Evolutionary conservation across 2,888 invertebrate species (phyloP).

Genomic region (Melanostoma scalare): DNA sequence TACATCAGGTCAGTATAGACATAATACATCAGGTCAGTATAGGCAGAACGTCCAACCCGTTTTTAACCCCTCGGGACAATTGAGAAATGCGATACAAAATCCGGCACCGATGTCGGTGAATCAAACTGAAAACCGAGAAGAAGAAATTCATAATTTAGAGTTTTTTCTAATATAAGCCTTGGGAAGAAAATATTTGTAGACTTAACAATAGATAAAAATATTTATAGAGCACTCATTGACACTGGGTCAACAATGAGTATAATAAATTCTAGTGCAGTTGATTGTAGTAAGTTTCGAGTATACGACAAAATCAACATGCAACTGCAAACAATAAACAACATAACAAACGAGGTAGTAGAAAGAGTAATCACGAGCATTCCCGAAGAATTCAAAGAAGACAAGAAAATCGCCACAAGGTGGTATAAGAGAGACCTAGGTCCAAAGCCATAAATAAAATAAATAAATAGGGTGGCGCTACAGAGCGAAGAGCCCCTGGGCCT

Average conservation of each 20-base stretch:
- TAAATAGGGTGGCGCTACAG: too few relatives aligned
- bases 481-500: too few relatives aligned
- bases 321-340: conserved; percentile 14
- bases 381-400: background rate
- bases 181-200: conserved; percentile 15
- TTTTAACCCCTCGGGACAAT: conserved; percentile 22
- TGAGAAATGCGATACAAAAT: background rate
- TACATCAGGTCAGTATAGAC: too few relatives aligned
- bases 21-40: conserved; percentile 2
- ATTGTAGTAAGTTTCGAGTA: conserved; percentile 6
- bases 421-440: background rate
- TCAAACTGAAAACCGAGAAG: conserved; percentile 3
- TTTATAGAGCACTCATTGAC: background rate
- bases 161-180: conserved; percentile 12
- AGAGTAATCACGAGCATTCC: conserved; percentile 5
- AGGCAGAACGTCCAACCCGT: conserved; percentile 4
- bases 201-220: conserved; percentile 13
- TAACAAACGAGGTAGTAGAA: conserved; percentile 20
- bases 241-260: conserved; percentile 21
- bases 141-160: conserved; percentile 25
- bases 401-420: too few relatives aligned
- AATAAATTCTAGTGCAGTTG: conserved; percentile 6
- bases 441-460: too few relatives aligned
- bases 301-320: conserved; percentile 3
- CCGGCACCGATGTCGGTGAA: background rate